phyloP scores from a whole-genome alignment of 2,113 vertebrate genomes.

The Oryctolagus cuniculus region mOryCun1.1 NC_091450.1:13610501-13611000 shows the following conservation, averaged over 20 bases:
- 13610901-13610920: too few relatives aligned
- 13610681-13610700: rapidly evolving
- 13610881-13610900: too few relatives aligned
- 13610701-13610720: neutral
- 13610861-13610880: neutral
- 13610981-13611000: too few relatives aligned
- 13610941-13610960: too few relatives aligned
- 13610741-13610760: neutral
- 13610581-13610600: neutral
- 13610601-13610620: neutral
- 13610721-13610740: neutral
- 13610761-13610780: rapidly evolving
- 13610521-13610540: neutral
- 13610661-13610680: neutral
- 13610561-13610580: neutral
- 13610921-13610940: too few relatives aligned
- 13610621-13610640: neutral
- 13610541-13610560: neutral
- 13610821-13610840: neutral
- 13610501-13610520: too few relatives aligned
- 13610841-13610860: neutral
- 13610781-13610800: neutral
- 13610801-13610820: neutral
- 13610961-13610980: too few relatives aligned
- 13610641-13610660: neutral